phyloP scores from a whole-genome alignment of 2,888 invertebrate genomes.

The Euspilapteryx auroguttella region DNA sequence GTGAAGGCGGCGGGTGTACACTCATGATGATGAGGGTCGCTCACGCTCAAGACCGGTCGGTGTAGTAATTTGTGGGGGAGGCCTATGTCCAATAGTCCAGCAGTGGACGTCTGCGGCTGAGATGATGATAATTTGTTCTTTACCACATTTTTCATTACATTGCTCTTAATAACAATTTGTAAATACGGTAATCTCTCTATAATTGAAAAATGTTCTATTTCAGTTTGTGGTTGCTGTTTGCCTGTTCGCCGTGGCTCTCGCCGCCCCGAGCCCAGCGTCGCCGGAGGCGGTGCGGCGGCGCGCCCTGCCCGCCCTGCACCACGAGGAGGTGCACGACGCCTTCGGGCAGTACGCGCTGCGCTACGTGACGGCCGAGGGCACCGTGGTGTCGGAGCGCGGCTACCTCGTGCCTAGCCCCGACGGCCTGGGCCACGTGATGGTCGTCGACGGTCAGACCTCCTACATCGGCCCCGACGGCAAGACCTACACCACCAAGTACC shows the following conservation, averaged over 20 bases:
- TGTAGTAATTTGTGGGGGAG: no score
- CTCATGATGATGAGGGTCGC: no score
- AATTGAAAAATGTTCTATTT: slow-evolving; percentile 6
- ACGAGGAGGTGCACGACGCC: slow-evolving; percentile 23
- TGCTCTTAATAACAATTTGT: no score
- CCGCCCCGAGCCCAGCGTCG: slow-evolving; percentile 3
- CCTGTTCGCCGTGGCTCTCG: slow-evolving; percentile 6
- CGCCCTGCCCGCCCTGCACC: slow-evolving; percentile 17
- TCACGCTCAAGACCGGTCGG: no score
- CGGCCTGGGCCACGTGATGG: slow-evolving; percentile 15
- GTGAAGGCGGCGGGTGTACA: no score
- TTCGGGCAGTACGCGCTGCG: slow-evolving; percentile 20
- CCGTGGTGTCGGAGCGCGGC: slow-evolving; percentile 18
- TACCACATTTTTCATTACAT: no score
- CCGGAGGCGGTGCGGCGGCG: slow-evolving; percentile 6
- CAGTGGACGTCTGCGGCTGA: no score
- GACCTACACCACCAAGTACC: slow-evolving; percentile 15
- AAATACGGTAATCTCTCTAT: no score
- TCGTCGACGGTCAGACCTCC: slow-evolving; percentile 18
- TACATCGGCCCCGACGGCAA: slow-evolving; percentile 18
- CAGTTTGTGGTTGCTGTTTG: slow-evolving; percentile 10
- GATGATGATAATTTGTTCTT: no score
- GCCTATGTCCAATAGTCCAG: no score
- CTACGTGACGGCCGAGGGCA: slow-evolving; percentile 26
- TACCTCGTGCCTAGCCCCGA: slow-evolving; percentile 16